These are phyloP conservation scores for Drosophila kanapiae DNA, from an alignment of 1,140 invertebrate genomes.

Conservation along the genomic window DNA sequence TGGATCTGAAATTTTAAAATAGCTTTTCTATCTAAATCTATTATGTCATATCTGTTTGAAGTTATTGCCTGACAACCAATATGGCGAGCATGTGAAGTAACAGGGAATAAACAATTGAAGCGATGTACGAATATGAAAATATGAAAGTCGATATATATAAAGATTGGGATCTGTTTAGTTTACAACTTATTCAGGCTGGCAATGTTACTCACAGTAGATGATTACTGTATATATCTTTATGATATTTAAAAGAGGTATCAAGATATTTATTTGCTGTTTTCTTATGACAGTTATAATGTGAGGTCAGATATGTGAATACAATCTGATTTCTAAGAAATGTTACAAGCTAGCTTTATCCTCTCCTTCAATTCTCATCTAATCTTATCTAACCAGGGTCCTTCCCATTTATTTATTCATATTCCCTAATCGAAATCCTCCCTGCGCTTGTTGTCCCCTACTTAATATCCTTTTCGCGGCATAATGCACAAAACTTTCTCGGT, in stretches of 20 bases:
- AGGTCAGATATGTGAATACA: too few species aligned
- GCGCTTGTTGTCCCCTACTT: background rate
- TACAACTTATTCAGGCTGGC: background rate
- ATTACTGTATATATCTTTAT: background rate
- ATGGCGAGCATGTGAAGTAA: constrained; percentile 22
- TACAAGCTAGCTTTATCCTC: background rate
- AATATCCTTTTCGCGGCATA: background rate
- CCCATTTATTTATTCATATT: background rate
- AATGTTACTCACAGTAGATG: too few species aligned
- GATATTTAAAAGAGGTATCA: background rate
- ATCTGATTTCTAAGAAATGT: background rate
- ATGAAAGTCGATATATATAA: background rate
- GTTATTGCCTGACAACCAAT: constrained; percentile 51
- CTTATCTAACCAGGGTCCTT: background rate
- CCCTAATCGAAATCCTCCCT: too few species aligned
- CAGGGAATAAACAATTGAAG: constrained; percentile 9
- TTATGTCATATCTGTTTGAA: constrained; percentile 45
- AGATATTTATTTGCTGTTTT: background rate
- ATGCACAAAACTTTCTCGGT: background rate
- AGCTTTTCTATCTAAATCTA: constrained; percentile 44
- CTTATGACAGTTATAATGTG: too few species aligned
- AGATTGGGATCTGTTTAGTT: background rate
- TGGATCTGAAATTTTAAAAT: constrained; percentile 57
- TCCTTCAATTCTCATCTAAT: too few species aligned
- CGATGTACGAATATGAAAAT: constrained; percentile 1